Evolutionary conservation across 2,113 vertebrate genomes (phyloP).

Genomic region (Colossoma macropomum): DNA sequence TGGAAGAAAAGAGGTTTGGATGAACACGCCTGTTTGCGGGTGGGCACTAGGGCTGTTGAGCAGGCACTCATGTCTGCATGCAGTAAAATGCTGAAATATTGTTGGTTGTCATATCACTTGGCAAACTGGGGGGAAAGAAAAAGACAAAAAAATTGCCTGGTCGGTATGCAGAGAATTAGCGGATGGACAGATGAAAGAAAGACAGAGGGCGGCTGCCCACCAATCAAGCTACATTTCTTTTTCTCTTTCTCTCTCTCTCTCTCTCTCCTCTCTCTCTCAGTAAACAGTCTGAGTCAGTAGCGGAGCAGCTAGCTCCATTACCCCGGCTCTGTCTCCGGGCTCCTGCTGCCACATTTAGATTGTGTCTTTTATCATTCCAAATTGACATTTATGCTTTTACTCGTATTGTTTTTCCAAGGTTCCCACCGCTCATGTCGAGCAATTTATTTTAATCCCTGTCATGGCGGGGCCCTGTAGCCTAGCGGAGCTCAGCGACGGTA

Average conservation of each 20-base stretch:
- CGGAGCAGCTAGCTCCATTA: constrained; percentile 81
- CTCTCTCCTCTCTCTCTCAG: constrained; percentile 27
- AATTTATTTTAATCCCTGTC: constrained; percentile 91
- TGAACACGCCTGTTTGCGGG: background rate
- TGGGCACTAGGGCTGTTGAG: background rate
- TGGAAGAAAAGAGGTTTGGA: background rate
- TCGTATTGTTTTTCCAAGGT: constrained; percentile 87
- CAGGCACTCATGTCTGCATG: constrained; percentile 7
- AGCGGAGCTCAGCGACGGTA: constrained; percentile 71
- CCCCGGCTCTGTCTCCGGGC: constrained; percentile 87
- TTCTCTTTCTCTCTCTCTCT: constrained; percentile 21
- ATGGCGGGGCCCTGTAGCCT: constrained; percentile 76
- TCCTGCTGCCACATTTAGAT: constrained; percentile 88
- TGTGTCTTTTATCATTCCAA: constrained; percentile 92
- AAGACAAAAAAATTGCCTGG: constrained; percentile 6
- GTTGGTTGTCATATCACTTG: constrained; percentile 21
- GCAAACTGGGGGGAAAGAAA: constrained; percentile 9
- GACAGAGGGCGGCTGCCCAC: constrained; percentile 39
- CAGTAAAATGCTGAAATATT: constrained; percentile 29
- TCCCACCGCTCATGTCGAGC: constrained; percentile 81
- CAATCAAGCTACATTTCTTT: constrained; percentile 43
- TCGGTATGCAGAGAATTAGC: constrained; percentile 39
- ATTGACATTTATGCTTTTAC: constrained; percentile 94
- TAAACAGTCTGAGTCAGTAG: constrained; percentile 60
- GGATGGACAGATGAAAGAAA: constrained; percentile 43